Percentiles rank a stretch among this genome's conserved stretches.
phyloP scores from a whole-genome alignment of 1,140 invertebrate genomes.

The Hetaerina americana region DNA sequence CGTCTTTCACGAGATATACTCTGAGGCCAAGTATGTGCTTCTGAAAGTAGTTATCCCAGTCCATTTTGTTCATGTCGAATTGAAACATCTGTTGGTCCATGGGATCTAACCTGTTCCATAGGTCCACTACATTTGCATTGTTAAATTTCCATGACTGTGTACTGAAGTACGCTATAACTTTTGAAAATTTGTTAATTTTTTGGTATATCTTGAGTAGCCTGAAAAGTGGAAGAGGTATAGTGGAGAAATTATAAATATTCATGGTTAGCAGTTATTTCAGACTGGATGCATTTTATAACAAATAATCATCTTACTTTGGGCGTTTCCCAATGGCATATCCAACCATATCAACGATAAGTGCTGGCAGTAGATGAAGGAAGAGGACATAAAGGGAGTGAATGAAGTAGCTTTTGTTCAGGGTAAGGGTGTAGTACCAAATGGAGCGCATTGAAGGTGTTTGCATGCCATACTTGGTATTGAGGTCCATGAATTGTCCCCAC shows the following conservation, averaged over 20 bases:
- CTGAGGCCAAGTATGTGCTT: conserved; percentile 50
- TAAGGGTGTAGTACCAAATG: conserved; percentile 41
- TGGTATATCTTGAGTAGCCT: conserved; percentile 55
- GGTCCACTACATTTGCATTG: conserved; percentile 41
- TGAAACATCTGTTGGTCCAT: conserved; percentile 49
- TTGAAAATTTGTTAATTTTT: conserved; percentile 58
- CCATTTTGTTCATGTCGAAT: conserved; percentile 48
- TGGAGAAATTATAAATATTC: conserved; percentile 3
- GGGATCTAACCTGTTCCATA: conserved; percentile 39
- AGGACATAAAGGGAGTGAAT: conserved; percentile 32
- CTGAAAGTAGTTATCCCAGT: conserved; percentile 53
- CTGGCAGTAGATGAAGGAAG: conserved; percentile 31
- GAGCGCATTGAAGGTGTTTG: conserved; percentile 37
- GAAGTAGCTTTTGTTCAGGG: conserved; percentile 29
- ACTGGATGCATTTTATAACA: neutral
- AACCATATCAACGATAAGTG: conserved; percentile 9
- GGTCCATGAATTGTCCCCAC: conserved; percentile 43
- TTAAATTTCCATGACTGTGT: conserved; percentile 55
- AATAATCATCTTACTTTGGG: conserved; percentile 25
- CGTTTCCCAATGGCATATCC: conserved; percentile 16
- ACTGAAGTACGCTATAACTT: conserved; percentile 57
- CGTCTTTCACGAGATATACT: conserved; percentile 57
- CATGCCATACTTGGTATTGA: conserved; percentile 33
- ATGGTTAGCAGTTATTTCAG: neutral
- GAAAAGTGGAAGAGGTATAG: conserved; percentile 12